These are phyloP conservation scores for Nematolebias whitei DNA, from an alignment of 2,113 vertebrate species.

Conservation along the genomic window DNA sequence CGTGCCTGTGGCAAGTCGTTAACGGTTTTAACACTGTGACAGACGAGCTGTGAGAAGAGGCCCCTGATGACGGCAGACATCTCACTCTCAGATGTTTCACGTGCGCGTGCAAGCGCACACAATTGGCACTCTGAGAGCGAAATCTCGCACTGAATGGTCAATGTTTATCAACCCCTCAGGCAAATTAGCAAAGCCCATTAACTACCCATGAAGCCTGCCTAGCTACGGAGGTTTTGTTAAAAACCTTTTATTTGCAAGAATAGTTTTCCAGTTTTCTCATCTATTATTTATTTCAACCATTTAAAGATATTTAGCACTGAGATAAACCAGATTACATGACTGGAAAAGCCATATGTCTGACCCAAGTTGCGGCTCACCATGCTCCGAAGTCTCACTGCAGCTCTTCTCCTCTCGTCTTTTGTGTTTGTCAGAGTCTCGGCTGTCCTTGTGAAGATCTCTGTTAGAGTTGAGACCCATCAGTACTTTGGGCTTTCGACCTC, in stretches of 20 bases:
- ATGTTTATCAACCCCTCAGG: constrained; percentile 12
- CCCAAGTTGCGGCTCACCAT: constrained; percentile 52
- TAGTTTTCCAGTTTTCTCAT: background rate
- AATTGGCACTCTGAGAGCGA: background rate
- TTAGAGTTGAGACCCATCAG: constrained; percentile 25
- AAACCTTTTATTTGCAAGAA: background rate
- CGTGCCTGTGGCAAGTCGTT: constrained; percentile 72
- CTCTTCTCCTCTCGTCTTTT: constrained; percentile 60
- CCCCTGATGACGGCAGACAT: constrained; percentile 62
- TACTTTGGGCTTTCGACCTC: constrained; percentile 69
- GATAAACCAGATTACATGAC: background rate
- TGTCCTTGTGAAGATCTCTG: constrained; percentile 44
- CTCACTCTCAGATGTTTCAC: constrained; percentile 52
- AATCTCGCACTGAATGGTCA: constrained; percentile 34
- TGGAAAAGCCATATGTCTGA: constrained; percentile 1
- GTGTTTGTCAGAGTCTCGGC: constrained; percentile 46
- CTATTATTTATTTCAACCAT: background rate
- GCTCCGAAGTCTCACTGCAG: constrained; percentile 69
- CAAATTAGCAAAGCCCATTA: constrained; percentile 9
- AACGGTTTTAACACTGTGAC: constrained; percentile 77
- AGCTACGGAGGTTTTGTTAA: background rate
- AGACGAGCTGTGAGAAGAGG: constrained; percentile 66
- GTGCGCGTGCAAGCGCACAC: constrained; percentile 3
- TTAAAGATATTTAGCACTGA: background rate
- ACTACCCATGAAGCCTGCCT: constrained; percentile 5